Percentiles rank a stretch among this genome's conserved stretches.
Conservation (phyloP, 2,113 vertebrate species). For the Thryonomys swinderianus region DNA sequence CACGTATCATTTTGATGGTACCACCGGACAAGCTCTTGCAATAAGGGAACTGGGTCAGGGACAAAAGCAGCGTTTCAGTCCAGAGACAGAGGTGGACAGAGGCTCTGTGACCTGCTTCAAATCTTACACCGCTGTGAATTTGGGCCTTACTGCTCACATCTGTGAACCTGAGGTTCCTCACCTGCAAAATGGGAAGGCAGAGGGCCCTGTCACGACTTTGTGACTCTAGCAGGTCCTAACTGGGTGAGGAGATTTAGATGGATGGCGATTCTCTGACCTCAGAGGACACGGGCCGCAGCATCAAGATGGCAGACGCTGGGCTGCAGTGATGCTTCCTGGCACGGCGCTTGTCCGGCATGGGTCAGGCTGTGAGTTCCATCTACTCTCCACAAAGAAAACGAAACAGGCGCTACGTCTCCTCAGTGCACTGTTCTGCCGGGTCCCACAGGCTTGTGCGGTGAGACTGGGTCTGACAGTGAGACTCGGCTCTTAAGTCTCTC, state of each 20-base stretch:
- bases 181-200: too few relatives aligned
- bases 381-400: not conserved
- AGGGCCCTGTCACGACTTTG: not conserved
- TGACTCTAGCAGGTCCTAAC: not conserved
- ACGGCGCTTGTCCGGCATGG: not conserved
- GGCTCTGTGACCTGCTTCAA: rapidly evolving
- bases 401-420: not conserved
- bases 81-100: not conserved
- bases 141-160: not conserved
- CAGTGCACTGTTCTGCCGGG: too few relatives aligned
- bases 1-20: not conserved
- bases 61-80: too few relatives aligned
- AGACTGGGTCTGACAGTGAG: not conserved
- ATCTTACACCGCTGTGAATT: not conserved
- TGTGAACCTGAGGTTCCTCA: not conserved
- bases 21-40: not conserved
- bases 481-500: not conserved
- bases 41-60: not conserved
- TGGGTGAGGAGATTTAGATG: not conserved
- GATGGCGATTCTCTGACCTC: not conserved
- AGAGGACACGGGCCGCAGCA: not conserved
- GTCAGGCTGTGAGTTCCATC: not conserved
- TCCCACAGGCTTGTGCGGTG: rapidly evolving
- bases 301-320: too few relatives aligned
- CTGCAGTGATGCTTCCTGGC: not conserved